Conservation (phyloP, 2,888 invertebrate species). For the Tetragnatha montana region DNA sequence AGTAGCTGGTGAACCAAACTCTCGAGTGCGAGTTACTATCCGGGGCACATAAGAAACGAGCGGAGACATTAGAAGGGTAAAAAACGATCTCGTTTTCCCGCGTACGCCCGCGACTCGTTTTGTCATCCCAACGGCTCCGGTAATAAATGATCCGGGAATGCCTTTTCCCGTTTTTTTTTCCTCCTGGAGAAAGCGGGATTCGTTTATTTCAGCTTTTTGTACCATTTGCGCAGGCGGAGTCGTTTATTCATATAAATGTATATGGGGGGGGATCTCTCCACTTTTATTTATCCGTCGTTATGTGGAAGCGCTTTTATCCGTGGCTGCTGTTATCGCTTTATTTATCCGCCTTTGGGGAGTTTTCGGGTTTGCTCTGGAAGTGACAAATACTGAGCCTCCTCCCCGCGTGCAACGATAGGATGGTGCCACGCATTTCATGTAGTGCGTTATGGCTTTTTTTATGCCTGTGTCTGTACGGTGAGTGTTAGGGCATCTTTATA, state of each 20-base stretch:
- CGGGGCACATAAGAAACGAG: not conserved
- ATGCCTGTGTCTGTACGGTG: too few species aligned
- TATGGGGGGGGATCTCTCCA: constrained; percentile 25
- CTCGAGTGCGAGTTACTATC: constrained; percentile 7
- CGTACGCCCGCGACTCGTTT: constrained; percentile 59
- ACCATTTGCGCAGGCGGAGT: constrained; percentile 47
- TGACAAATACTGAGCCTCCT: constrained; percentile 28
- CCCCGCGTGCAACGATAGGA: too few species aligned
- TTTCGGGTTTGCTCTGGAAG: constrained; percentile 33
- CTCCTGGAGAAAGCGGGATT: constrained; percentile 34
- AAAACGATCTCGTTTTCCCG: constrained; percentile 66
- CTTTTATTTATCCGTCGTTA: constrained; percentile 54
- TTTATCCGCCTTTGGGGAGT: constrained; percentile 11
- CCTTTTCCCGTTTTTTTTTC: constrained; percentile 22
- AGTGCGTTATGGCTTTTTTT: too few species aligned
- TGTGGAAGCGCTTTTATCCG: not conserved
- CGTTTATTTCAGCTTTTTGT: constrained; percentile 57
- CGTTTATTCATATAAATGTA: constrained; percentile 58
- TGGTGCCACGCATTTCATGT: too few species aligned
- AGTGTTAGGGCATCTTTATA: too few species aligned
- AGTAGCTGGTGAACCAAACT: not conserved
- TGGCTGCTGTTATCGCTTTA: constrained; percentile 1
- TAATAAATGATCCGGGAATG: constrained; percentile 62
- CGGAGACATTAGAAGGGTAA: constrained; percentile 59
- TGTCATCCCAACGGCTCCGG: constrained; percentile 56